These are phyloP conservation scores for Patiria miniata DNA, from an alignment of 35 echinoderm and acorn worm species.

Conservation along the genomic window DNA sequence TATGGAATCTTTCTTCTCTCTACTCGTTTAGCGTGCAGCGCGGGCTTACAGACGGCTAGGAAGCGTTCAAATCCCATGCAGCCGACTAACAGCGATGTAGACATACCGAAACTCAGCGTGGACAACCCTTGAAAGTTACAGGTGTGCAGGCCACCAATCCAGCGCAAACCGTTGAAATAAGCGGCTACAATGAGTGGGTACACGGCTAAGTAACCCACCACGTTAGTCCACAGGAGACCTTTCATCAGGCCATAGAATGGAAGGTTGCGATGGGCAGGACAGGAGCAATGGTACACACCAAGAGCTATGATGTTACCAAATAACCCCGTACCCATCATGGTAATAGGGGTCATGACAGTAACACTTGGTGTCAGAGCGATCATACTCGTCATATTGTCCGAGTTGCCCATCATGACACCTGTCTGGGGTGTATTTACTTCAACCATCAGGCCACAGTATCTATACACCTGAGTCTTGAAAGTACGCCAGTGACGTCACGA, in stretches of 20 bases:
- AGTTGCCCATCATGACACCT: conserved; percentile 2
- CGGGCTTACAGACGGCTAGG: conserved; percentile 70
- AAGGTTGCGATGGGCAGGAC: conserved; percentile 56
- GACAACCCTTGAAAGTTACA: conserved; percentile 91
- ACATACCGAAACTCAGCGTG: conserved; percentile 68
- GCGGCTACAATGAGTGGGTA: conserved; percentile 82
- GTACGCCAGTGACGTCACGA: too few species aligned
- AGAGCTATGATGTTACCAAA: conserved; percentile 80
- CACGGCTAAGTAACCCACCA: conserved; percentile 72
- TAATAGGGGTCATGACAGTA: conserved; percentile 70
- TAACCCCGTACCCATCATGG: conserved; percentile 70
- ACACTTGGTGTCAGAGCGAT: conserved; percentile 73
- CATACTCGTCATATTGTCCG: conserved; percentile 48
- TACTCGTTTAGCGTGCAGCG: conserved; percentile 71
- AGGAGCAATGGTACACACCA: conserved; percentile 76
- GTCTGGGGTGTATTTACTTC: neutral
- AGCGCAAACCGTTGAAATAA: conserved; percentile 67
- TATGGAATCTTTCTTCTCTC: conserved; percentile 90
- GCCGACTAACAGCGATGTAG: conserved; percentile 67
- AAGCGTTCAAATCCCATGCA: conserved; percentile 85
- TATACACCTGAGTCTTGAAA: too few species aligned
- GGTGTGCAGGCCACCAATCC: conserved; percentile 62
- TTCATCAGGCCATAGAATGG: conserved; percentile 79
- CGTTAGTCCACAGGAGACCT: conserved; percentile 76
- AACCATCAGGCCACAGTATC: too few species aligned